Percentiles rank a stretch among this genome's conserved stretches.
Conservation (phyloP, 2,113 vertebrate genomes). For the Procavia capensis region DNA sequence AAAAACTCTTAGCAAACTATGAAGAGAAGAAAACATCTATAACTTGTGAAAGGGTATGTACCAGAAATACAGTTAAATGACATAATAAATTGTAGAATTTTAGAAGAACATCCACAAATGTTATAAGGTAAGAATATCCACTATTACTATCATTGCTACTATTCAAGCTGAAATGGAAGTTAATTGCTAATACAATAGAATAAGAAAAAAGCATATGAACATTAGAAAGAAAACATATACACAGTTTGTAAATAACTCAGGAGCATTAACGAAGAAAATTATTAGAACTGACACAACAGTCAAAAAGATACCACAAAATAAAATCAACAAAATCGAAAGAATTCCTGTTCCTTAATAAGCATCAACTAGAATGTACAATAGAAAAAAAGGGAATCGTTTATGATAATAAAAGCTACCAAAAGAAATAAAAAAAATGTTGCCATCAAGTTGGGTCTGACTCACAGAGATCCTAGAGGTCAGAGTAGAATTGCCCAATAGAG, state of each 20-base stretch:
- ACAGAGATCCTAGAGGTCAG: no score
- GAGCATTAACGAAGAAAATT: background rate
- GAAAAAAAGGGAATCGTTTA: background rate
- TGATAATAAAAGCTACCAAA: slow-evolving; percentile 13
- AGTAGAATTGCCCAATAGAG: no score
- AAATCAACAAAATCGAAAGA: background rate
- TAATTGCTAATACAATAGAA: background rate
- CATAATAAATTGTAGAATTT: background rate
- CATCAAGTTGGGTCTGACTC: no score
- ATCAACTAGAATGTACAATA: background rate
- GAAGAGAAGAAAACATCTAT: background rate
- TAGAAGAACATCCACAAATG: background rate
- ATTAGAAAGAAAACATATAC: background rate
- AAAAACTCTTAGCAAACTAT: background rate
- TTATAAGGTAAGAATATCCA: background rate
- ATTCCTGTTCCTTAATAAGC: slow-evolving; percentile 18
- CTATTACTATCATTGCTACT: background rate
- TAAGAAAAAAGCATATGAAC: background rate
- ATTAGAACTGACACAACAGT: slow-evolving; percentile 27
- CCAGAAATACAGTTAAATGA: background rate
- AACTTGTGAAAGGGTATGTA: background rate
- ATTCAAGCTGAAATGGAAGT: background rate
- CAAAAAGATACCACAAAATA: background rate
- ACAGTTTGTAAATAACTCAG: background rate
- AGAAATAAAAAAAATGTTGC: no score